Conservation (phyloP, 2,113 vertebrate genomes). For the Serinus canaria region DNA sequence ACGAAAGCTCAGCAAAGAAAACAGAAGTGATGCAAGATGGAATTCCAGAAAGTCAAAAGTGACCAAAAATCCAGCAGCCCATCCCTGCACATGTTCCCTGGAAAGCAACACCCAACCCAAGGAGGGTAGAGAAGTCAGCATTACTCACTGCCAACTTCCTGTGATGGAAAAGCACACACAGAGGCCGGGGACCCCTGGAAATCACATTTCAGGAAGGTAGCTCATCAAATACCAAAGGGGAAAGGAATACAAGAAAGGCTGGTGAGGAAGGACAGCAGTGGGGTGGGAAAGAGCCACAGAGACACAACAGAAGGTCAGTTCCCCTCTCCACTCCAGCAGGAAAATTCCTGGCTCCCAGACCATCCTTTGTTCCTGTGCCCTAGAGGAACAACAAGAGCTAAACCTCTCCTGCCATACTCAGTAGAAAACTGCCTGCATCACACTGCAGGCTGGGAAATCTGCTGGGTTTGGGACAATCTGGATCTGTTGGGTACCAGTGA, state of each 20-base stretch:
- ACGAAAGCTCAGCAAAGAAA: background rate
- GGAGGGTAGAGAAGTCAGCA: background rate
- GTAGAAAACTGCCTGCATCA: background rate
- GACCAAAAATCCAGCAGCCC: background rate
- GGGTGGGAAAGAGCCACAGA: background rate
- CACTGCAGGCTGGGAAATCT: background rate
- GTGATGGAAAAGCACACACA: background rate
- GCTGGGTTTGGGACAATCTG: fast-evolving
- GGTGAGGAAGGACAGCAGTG: background rate
- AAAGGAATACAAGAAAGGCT: background rate
- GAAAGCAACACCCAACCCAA: background rate
- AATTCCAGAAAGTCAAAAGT: background rate
- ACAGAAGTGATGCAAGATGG: background rate
- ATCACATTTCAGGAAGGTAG: background rate
- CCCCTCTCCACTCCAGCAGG: background rate
- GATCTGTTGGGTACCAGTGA: background rate
- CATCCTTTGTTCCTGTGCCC: background rate
- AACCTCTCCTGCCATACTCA: background rate
- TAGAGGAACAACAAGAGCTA: background rate
- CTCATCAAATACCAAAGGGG: background rate
- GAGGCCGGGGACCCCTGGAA: background rate
- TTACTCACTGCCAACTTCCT: background rate
- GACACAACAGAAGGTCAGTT: background rate
- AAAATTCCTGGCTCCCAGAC: background rate
- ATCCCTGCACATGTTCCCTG: background rate